Base-by-base conservation (phyloP, 2,888 invertebrate species). In the Torymus auratus region DNA sequence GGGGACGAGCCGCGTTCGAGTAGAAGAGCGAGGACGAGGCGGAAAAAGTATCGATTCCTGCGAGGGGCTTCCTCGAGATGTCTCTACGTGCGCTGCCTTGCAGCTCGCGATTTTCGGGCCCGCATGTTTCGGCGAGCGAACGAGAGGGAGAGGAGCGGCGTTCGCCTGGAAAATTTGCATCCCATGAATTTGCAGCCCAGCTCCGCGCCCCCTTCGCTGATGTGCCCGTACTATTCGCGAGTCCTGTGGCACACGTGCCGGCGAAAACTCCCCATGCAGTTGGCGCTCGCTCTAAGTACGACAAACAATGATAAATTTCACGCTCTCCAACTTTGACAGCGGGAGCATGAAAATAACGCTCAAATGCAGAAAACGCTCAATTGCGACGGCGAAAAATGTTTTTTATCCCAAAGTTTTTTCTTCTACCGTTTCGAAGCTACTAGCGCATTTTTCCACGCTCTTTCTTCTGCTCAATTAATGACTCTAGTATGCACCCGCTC, bases 151-250 rank as follows among this genome's bases (percentile, higher is more conserved):
- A 41, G 41, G 11, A 28, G 7, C 13, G 50, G 50, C 84, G 85
- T 84, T 86, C 86, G 84, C 56, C 82, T 80, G 86, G 86, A 87
- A 87, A 87, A 87, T 87, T 84, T 86, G 85, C 86, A 85, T 87
- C 85, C 58, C 73, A 64, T 58, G 68, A 78, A 73, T 67, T 72
- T 72, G 58, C 80, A 71, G 70, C 70, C 58, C 53, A 58, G 3
- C 28, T 28, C 3, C 28, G 28, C 28, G 28, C 28, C 0, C 28
- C 28, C 28, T 28, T 2, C 28, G 28, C 74, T 73, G 67, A 73
- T 73, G 69, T 50, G 64, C 73, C 73, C 73, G 74, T 70, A 79
- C 72, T 79, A 73, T 69, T 68, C 65, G 69, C 62, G 28, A 28
- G 28, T 28, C 28, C 2, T 28, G 28, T 28, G 28, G 28, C 28